These are phyloP conservation scores for Pherbina coryleti DNA, from an alignment of 2,888 invertebrate genomes.

Conservation along the genomic window DNA sequence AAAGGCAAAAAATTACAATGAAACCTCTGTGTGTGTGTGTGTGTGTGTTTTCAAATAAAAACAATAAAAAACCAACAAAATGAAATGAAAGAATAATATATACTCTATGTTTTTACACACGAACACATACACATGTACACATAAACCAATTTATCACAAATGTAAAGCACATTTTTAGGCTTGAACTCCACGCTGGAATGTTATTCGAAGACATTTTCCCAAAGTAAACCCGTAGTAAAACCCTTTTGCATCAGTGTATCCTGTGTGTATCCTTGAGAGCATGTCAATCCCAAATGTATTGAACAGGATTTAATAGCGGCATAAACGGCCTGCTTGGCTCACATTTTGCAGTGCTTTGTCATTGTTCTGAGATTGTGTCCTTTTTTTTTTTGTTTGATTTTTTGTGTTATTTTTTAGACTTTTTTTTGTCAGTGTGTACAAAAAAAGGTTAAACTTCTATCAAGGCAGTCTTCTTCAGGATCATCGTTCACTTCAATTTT, in stretches of 20 bases:
- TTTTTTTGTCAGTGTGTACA: background rate
- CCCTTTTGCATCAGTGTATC: background rate
- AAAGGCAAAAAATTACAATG: too few species aligned
- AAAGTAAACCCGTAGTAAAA: background rate
- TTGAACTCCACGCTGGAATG: background rate
- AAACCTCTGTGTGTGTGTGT: too few species aligned
- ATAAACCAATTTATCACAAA: background rate
- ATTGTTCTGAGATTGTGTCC: constrained; percentile 3
- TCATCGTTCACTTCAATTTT: background rate
- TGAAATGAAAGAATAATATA: too few species aligned
- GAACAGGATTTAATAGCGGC: constrained; percentile 38
- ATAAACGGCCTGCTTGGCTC: background rate
- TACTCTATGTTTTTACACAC: too few species aligned
- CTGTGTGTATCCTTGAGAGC: constrained; percentile 23
- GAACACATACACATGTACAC: too few species aligned
- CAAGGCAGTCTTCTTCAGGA: background rate
- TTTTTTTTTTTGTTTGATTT: constrained; percentile 1
- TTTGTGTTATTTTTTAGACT: background rate
- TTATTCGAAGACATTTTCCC: background rate
- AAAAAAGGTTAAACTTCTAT: background rate
- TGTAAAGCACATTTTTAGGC: background rate
- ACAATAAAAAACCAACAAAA: too few species aligned
- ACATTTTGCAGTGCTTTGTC: background rate
- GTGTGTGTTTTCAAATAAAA: too few species aligned
- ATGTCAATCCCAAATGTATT: constrained; percentile 43